Conservation (phyloP, 1,140 invertebrate species). For the Onthophagus taurus region DNA sequence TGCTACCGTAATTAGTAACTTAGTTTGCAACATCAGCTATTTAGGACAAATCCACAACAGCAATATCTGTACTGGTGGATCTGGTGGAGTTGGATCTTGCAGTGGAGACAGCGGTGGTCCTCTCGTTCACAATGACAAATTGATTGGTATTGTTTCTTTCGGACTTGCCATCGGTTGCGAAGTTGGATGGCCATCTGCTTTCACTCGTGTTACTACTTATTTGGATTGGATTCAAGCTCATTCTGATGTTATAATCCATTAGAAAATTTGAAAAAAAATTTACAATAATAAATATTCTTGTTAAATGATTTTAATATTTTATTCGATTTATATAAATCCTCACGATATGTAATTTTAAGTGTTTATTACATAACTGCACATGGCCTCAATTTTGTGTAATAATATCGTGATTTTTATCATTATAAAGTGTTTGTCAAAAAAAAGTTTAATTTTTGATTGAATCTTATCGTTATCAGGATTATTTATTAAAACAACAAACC, state of each 20-base stretch:
- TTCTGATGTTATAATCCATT: conserved; percentile 25
- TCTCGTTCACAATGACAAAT: neutral
- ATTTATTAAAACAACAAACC: too few relatives aligned
- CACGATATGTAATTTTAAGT: too few relatives aligned
- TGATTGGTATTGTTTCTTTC: conserved; percentile 43
- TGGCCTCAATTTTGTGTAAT: too few relatives aligned
- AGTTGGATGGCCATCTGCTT: conserved; percentile 41
- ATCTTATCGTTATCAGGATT: too few relatives aligned
- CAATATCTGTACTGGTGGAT: conserved; percentile 7
- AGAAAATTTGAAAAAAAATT: too few relatives aligned
- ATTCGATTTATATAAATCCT: too few relatives aligned
- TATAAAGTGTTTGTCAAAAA: too few relatives aligned
- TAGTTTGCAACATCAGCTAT: conserved; percentile 1
- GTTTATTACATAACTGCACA: too few relatives aligned
- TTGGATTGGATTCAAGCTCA: conserved; percentile 44
- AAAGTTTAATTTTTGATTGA: too few relatives aligned
- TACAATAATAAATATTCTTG: too few relatives aligned
- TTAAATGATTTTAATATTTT: too few relatives aligned
- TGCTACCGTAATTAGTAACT: neutral
- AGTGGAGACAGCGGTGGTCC: conserved; percentile 10
- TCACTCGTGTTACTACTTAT: conserved; percentile 42
- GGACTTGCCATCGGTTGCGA: conserved; percentile 41
- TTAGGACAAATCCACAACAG: neutral
- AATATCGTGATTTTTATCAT: too few relatives aligned
- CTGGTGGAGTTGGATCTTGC: conserved; percentile 2